Percentiles rank a stretch among this genome's conserved stretches.
These are phyloP conservation scores for Epirrita christyi DNA, from an alignment of 2,888 invertebrate species.

Conservation along the genomic window DNA sequence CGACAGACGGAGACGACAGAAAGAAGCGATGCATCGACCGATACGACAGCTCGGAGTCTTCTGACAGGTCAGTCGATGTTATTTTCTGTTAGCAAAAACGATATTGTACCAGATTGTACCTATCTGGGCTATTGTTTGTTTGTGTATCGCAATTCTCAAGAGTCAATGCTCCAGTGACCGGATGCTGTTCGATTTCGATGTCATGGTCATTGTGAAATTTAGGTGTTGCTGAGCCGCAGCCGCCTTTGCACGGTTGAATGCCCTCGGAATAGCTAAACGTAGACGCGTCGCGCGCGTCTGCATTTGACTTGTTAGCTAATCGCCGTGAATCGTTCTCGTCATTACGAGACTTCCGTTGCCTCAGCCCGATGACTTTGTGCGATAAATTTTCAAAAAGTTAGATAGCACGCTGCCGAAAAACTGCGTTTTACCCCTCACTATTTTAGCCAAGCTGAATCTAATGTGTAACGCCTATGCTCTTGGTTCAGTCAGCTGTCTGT, in stretches of 20 bases:
- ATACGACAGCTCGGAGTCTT: slow-evolving; percentile 97
- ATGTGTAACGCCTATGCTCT: too few relatives aligned
- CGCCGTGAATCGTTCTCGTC: slow-evolving; percentile 52
- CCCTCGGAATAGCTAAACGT: slow-evolving; percentile 68
- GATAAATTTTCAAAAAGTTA: neutral
- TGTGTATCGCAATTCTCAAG: slow-evolving; percentile 60
- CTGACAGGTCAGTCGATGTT: slow-evolving; percentile 91
- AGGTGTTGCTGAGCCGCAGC: slow-evolving; percentile 66
- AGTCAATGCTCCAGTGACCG: slow-evolving; percentile 84
- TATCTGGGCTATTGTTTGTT: slow-evolving; percentile 49
- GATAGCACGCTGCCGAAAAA: neutral
- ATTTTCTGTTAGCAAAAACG: slow-evolving; percentile 53
- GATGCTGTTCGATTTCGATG: slow-evolving; percentile 80
- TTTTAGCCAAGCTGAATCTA: too few relatives aligned
- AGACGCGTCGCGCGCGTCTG: slow-evolving; percentile 52
- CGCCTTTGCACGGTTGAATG: slow-evolving; percentile 71
- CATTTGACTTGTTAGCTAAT: slow-evolving; percentile 59
- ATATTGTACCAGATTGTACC: too few relatives aligned
- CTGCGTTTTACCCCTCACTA: neutral
- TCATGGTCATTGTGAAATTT: slow-evolving; percentile 78
- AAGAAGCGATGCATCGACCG: slow-evolving; percentile 95
- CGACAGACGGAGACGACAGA: slow-evolving; percentile 84
- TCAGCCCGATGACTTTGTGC: slow-evolving; percentile 1
- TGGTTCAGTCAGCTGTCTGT: too few relatives aligned
- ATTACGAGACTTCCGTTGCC: slow-evolving; percentile 33